Evolutionary conservation across 1,140 invertebrate genomes (phyloP).

Genomic region (Thalassaphorura encarpata): DNA sequence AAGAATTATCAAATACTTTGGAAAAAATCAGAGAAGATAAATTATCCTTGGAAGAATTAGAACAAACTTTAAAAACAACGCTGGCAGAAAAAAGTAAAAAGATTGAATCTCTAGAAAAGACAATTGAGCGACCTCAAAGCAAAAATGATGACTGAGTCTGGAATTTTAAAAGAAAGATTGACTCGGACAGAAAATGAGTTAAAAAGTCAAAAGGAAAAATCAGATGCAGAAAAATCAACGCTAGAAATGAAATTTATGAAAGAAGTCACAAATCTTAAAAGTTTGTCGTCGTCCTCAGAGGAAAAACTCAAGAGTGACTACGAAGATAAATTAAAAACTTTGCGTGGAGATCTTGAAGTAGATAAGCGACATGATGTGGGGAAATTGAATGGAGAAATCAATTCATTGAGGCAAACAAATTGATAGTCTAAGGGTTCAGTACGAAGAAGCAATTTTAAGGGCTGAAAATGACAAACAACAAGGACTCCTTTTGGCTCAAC

Average conservation of each 20-base stretch:
- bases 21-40: conserved; percentile 48
- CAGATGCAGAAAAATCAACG: conserved; percentile 23
- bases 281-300: conserved; percentile 12
- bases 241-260: conserved; percentile 25
- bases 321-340: conserved; percentile 22
- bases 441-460: conserved; percentile 67
- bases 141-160: conserved; percentile 46
- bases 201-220: conserved; percentile 21
- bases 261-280: conserved; percentile 14
- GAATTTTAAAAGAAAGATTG: conserved; percentile 22
- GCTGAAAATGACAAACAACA: conserved; percentile 83
- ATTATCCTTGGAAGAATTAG: conserved; percentile 69
- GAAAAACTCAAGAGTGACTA: conserved; percentile 24
- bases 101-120: conserved; percentile 60
- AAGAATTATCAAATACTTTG: conserved; percentile 21
- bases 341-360: conserved; percentile 44
- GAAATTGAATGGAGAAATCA: conserved; percentile 57
- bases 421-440: conserved; percentile 66
- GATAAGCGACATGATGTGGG: conserved; percentile 66
- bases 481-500: conserved; percentile 72
- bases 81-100: conserved; percentile 57
- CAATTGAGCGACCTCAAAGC: conserved; percentile 60
- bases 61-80: conserved; percentile 58
- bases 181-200: conserved; percentile 21
- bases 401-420: conserved; percentile 59